Evolutionary conservation across 2,113 vertebrate species (phyloP).

Genomic region (Nannospalax galili): DNA sequence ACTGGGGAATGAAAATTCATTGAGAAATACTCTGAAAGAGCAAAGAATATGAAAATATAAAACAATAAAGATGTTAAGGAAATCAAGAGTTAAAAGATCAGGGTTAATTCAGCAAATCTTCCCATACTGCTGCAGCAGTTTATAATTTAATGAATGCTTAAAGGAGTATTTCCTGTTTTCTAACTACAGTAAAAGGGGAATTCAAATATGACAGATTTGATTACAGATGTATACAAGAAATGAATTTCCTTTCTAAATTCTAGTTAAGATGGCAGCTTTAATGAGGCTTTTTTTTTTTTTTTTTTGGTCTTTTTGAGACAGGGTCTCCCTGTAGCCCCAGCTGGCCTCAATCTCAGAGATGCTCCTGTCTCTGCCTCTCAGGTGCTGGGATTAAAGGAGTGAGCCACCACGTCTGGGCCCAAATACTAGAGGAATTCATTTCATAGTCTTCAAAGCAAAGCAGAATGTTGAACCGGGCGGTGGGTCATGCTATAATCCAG

Average conservation of each 20-base stretch:
- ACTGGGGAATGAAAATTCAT: not conserved
- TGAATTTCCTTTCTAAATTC: not conserved
- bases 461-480: not conserved
- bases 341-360: no score
- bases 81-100: not conserved
- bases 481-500: not conserved
- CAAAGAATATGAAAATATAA: not conserved
- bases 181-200: not conserved
- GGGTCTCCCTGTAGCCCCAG: no score
- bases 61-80: constrained; percentile 11
- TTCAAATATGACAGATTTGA: constrained; percentile 4
- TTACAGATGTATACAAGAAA: not conserved
- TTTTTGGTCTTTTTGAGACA: no score
- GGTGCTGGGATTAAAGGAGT: no score
- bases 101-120: not conserved
- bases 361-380: no score
- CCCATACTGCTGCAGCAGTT: not conserved
- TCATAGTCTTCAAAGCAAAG: not conserved
- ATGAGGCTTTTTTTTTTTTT: constrained; percentile 30
- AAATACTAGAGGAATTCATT: not conserved
- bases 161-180: not conserved
- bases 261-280: not conserved
- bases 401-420: no score
- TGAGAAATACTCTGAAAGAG: not conserved
- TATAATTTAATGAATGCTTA: not conserved